Conservation (phyloP, 2,797 vertebrate genomes). For the Phaenicophaeus curvirostris region DNA sequence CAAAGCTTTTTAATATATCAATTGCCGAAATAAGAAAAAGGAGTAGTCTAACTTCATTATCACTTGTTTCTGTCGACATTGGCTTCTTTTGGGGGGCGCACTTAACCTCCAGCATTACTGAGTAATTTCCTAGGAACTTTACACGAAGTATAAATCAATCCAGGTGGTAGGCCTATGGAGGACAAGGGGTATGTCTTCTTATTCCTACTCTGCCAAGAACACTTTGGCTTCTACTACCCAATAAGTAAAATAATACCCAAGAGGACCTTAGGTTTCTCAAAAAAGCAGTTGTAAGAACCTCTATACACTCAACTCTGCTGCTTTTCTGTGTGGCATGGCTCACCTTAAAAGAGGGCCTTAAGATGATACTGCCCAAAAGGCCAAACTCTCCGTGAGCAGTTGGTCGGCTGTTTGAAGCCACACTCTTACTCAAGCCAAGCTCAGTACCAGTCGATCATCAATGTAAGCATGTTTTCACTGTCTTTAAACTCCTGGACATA, state of each 20-base stretch:
- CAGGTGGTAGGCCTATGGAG: not conserved
- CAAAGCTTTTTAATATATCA: not conserved
- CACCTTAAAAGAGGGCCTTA: not conserved
- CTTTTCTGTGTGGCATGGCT: not conserved
- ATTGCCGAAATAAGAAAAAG: not conserved
- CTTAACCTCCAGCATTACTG: not conserved
- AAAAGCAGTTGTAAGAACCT: not conserved
- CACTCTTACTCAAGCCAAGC: not conserved
- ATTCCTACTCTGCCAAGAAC: not conserved
- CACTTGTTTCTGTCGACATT: not conserved
- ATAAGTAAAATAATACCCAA: not conserved
- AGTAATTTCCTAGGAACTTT: not conserved
- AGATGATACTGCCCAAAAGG: not conserved
- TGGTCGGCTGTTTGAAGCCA: not conserved
- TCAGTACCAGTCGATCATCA: not conserved
- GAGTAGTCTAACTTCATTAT: not conserved
- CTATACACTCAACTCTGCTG: not conserved
- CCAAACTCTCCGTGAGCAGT: not conserved
- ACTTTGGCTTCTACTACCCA: not conserved
- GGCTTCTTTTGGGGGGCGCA: not conserved
- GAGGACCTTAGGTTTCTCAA: not conserved
- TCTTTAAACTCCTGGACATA: not conserved
- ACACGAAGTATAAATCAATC: not conserved
- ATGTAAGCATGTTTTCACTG: not conserved
- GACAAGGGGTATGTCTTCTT: not conserved